Conservation (phyloP, 2,797 vertebrate species). For the Steatocranus sp. region DNA sequence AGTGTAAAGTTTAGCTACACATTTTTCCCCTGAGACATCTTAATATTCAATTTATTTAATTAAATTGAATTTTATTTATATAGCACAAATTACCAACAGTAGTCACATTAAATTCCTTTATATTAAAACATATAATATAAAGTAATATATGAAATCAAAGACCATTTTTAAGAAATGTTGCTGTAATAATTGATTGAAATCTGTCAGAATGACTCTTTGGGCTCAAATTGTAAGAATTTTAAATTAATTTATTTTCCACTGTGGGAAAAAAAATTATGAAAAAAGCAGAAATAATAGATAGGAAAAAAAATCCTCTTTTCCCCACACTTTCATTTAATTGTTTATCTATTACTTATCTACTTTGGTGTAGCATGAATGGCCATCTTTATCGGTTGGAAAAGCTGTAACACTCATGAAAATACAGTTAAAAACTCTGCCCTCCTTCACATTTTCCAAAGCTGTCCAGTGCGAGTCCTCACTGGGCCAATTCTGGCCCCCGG, state of each 20-base stretch:
- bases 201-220: background rate
- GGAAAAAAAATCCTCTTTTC: background rate
- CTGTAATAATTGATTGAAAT: background rate
- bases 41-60: background rate
- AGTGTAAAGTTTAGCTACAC: background rate
- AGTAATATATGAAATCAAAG: background rate
- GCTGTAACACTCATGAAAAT: background rate
- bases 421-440: background rate
- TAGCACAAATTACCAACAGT: background rate
- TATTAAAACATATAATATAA: background rate
- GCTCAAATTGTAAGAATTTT: background rate
- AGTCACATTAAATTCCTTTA: background rate
- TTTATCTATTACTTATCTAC: background rate
- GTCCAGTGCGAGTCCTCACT: background rate
- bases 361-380: rapidly evolving
- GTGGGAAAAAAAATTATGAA: background rate
- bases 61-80: background rate
- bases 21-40: background rate
- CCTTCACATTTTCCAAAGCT: background rate
- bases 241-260: background rate
- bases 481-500: background rate
- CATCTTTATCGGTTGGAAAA: background rate
- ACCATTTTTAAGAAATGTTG: background rate
- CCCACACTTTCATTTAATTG: background rate
- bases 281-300: background rate